A percentile compares a stretch with the other conserved stretches of the same genome.
These are phyloP conservation scores for Fulmarus glacialis DNA, from an alignment of 2,113 vertebrate species.

Conservation along the genomic window DNA sequence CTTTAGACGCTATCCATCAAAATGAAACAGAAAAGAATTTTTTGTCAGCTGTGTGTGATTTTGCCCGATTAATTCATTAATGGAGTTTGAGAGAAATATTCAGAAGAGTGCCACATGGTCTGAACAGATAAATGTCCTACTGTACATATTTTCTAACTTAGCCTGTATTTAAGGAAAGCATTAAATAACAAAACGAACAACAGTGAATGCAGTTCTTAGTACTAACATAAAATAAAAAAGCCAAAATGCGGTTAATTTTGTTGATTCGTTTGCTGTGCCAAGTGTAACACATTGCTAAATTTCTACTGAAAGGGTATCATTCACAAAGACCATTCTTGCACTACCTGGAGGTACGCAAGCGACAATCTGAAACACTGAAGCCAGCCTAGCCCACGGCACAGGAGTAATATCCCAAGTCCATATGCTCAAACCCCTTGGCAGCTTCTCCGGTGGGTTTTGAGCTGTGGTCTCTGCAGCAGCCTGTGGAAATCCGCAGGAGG, in stretches of 20 bases:
- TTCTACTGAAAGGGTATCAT: neutral
- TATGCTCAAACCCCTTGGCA: neutral
- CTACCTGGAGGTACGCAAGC: neutral
- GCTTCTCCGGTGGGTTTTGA: neutral
- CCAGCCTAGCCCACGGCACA: neutral
- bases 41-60: neutral
- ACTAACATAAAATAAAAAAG: neutral
- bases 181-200: neutral
- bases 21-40: neutral
- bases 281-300: neutral
- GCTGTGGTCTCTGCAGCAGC: neutral
- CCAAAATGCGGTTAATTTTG: neutral
- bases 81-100: neutral
- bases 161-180: neutral
- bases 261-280: neutral
- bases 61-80: neutral
- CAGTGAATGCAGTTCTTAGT: neutral
- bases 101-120: neutral
- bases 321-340: neutral
- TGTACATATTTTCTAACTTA: neutral
- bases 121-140: neutral
- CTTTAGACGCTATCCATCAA: neutral
- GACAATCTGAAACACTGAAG: neutral
- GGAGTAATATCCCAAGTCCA: neutral
- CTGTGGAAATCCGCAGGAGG: neutral